Evolutionary conservation across 2,888 invertebrate species (phyloP).

Genomic region (Drosophila peninsularis): DNA sequence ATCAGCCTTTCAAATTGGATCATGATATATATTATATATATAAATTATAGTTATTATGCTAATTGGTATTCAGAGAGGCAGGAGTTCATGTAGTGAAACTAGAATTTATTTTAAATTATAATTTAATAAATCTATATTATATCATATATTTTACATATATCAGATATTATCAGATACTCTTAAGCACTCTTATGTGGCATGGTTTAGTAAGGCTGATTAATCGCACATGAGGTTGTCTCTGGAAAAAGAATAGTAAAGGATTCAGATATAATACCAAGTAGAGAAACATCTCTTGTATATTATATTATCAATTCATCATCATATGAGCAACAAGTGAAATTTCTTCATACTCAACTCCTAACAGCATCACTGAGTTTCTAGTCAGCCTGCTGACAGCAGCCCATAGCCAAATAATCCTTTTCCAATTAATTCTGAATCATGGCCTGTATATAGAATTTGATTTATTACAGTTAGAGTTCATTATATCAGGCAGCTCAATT

Average conservation of each 20-base stretch:
- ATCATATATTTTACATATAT: too few relatives aligned
- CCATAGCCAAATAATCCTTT: not conserved
- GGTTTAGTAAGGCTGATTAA: too few relatives aligned
- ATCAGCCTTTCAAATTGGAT: not conserved
- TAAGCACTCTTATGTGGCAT: too few relatives aligned
- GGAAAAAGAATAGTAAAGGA: not conserved
- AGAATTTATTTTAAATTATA: not conserved
- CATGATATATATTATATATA: not conserved
- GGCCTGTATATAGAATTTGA: not conserved
- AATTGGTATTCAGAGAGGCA: not conserved
- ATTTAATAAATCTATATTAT: too few relatives aligned
- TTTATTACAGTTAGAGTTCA: slow-evolving; percentile 9
- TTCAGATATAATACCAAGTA: too few relatives aligned
- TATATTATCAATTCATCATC: not conserved
- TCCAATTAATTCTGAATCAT: not conserved
- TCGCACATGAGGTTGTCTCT: not conserved
- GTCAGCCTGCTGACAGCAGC: slow-evolving; percentile 4
- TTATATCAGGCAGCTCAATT: not conserved
- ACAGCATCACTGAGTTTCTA: not conserved
- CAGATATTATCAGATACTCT: too few relatives aligned
- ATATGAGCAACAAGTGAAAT: not conserved
- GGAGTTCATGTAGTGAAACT: not conserved
- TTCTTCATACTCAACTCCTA: too few relatives aligned
- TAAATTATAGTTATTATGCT: not conserved
- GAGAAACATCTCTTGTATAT: not conserved